Percentiles rank a stretch among this genome's conserved stretches.
Evolutionary conservation across 2,797 vertebrate species (phyloP).

Genomic region (Gila robusta): DNA sequence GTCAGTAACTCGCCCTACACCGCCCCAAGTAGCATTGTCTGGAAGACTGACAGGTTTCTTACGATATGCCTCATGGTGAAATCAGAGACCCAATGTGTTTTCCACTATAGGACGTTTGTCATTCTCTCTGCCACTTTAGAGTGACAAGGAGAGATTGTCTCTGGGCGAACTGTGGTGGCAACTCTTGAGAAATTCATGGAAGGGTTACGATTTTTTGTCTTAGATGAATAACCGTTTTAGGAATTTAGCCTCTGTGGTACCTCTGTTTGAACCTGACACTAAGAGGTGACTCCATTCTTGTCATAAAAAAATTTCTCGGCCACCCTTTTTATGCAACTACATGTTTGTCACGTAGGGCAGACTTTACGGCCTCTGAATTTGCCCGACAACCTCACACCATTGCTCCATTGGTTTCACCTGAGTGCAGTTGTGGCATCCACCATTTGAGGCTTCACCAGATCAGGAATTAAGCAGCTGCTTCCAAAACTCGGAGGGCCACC

Average conservation of each 20-base stretch:
- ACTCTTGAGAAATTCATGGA: slow-evolving; percentile 18
- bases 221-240: slow-evolving; percentile 9
- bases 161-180: neutral
- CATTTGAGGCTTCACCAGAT: slow-evolving; percentile 77
- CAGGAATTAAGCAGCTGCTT: slow-evolving; percentile 70
- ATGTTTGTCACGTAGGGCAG: slow-evolving; percentile 3
- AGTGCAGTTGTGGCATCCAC: slow-evolving; percentile 80
- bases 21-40: slow-evolving; percentile 73
- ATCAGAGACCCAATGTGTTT: slow-evolving; percentile 69
- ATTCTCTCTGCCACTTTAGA: slow-evolving; percentile 76
- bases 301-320: neutral
- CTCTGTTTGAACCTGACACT: neutral
- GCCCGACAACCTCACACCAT: slow-evolving; percentile 67
- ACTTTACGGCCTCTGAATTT: slow-evolving; percentile 49
- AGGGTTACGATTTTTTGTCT: neutral
- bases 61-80: slow-evolving; percentile 70
- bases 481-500: slow-evolving; percentile 74
- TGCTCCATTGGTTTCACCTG: slow-evolving; percentile 79
- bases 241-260: neutral
- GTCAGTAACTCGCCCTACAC: slow-evolving; percentile 55
- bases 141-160: slow-evolving; percentile 72
- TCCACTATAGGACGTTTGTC: slow-evolving; percentile 77
- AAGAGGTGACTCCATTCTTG: neutral
- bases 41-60: slow-evolving; percentile 75
- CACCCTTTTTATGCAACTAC: neutral